Conservation (phyloP, 2,113 vertebrate species). For the Lota lota region DNA sequence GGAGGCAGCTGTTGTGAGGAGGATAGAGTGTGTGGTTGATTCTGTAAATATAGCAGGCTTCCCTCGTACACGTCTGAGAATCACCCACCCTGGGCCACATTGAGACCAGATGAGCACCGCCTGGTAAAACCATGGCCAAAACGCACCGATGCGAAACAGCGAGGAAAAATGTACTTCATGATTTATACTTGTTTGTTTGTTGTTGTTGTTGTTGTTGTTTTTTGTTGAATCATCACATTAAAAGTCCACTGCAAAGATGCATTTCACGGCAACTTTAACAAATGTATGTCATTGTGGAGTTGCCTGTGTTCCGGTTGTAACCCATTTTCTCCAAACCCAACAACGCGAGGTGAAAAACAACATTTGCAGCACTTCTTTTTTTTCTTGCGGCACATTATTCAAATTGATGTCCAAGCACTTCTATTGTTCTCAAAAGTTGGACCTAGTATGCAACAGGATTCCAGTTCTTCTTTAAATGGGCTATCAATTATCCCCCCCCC, state of each 20-base stretch:
- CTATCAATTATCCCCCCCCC: slow-evolving; percentile 68
- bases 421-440: slow-evolving; percentile 63
- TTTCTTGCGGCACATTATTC: slow-evolving; percentile 42
- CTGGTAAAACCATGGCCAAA: slow-evolving; percentile 39
- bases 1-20: slow-evolving; percentile 66
- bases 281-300: slow-evolving; percentile 49
- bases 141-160: slow-evolving; percentile 22
- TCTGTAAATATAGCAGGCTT: slow-evolving; percentile 70
- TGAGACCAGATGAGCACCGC: slow-evolving; percentile 58
- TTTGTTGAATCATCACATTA: slow-evolving; percentile 34
- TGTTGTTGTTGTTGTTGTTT: slow-evolving; percentile 31
- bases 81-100: slow-evolving; percentile 63
- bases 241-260: slow-evolving; percentile 43
- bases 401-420: slow-evolving; percentile 73
- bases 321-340: slow-evolving; percentile 41
- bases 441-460: slow-evolving; percentile 58
- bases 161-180: too few species aligned
- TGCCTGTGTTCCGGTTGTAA: slow-evolving; percentile 51
- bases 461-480: slow-evolving; percentile 62
- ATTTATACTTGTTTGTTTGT: slow-evolving; percentile 17
- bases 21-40: slow-evolving; percentile 64
- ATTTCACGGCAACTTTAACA: slow-evolving; percentile 25
- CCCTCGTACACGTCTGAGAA: slow-evolving; percentile 64
- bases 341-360: slow-evolving; percentile 28
- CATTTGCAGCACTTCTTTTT: slow-evolving; percentile 27